Evolutionary conservation across 2,113 vertebrate genomes (phyloP).

Genomic region (Ptilorrhoa leucosticta): DNA sequence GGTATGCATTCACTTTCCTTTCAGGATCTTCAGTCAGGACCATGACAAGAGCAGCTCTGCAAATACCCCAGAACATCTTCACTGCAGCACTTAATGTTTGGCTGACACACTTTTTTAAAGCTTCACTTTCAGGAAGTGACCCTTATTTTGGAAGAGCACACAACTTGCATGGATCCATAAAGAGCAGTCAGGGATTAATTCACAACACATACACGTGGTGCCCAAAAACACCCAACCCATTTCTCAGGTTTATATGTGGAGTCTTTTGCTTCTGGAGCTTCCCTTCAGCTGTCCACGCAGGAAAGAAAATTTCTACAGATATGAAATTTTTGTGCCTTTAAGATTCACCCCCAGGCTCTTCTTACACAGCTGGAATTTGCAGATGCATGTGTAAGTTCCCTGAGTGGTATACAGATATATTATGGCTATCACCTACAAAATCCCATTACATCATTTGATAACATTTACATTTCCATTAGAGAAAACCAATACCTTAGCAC

Average conservation of each 20-base stretch:
- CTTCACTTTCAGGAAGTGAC: neutral
- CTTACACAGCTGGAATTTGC: neutral
- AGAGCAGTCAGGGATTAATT: neutral
- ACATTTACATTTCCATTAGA: neutral
- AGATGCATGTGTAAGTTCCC: accelerated
- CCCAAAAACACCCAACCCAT: neutral
- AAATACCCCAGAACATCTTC: neutral
- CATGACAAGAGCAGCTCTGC: neutral
- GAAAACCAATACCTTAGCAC: neutral
- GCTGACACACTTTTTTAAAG: neutral
- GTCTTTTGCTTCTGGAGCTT: neutral
- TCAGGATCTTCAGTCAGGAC: neutral
- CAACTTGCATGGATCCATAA: neutral
- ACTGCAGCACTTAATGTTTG: accelerated
- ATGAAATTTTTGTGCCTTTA: neutral
- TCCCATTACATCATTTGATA: neutral
- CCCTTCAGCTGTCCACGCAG: neutral
- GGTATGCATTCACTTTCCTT: neutral
- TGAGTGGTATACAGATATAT: neutral
- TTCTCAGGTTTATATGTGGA: neutral
- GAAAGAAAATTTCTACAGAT: neutral
- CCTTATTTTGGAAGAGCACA: neutral
- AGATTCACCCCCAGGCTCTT: neutral
- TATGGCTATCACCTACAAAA: neutral
- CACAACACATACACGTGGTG: accelerated